phyloP scores from a whole-genome alignment of 2,888 invertebrate species.

The Dicyrtoma fusca region DNA sequence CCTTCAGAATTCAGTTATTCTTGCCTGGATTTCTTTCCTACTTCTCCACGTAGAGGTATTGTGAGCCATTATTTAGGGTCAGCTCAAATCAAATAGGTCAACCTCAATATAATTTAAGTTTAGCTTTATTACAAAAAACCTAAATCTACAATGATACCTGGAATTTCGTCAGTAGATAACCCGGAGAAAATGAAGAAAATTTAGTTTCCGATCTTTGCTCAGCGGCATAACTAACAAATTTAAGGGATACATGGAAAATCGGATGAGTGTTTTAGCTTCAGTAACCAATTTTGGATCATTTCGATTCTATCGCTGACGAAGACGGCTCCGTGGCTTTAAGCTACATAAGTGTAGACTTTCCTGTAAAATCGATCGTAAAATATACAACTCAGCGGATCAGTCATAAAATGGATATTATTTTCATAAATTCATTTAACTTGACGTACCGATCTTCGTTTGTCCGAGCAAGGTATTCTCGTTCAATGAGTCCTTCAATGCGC shows the following conservation, averaged over 20 bases:
- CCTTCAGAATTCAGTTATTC: too few species aligned
- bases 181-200: conserved; percentile 1
- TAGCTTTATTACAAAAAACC: background rate
- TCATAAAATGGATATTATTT: too few species aligned
- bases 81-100: too few species aligned
- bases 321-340: conserved; percentile 64
- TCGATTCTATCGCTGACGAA: conserved; percentile 12
- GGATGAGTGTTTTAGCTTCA: conserved; percentile 9
- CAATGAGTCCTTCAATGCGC: conserved; percentile 98
- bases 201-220: background rate
- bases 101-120: too few species aligned
- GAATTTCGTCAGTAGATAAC: conserved; percentile 1
- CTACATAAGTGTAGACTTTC: conserved; percentile 95
- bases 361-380: too few species aligned
- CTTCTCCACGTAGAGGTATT: too few species aligned
- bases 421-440: too few species aligned
- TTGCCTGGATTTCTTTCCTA: too few species aligned
- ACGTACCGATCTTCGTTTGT: conserved; percentile 83
- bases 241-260: conserved; percentile 1
- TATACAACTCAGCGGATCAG: too few species aligned
- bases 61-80: too few species aligned
- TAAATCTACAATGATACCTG: conserved; percentile 9
- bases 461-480: conserved; percentile 96
- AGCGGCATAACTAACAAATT: background rate
- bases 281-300: conserved; percentile 10